Evolutionary conservation across 2,888 invertebrate species (phyloP).

Genomic region (Ramazzottius varieornatus): DNA sequence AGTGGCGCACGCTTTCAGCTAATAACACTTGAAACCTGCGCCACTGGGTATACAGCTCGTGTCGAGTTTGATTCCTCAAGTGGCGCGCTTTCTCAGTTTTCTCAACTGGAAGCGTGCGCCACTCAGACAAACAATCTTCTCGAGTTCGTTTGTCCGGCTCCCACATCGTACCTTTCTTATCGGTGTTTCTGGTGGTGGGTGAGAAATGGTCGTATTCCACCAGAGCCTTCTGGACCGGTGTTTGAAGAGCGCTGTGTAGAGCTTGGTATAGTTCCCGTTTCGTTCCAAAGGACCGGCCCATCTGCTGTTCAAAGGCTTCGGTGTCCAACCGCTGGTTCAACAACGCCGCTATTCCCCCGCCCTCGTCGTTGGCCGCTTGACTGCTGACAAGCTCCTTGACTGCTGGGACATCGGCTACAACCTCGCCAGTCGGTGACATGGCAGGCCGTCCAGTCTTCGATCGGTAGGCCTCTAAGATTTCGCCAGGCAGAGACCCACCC

Average conservation of each 20-base stretch:
- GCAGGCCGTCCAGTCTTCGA: neutral
- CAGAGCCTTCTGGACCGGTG: neutral
- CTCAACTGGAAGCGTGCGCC: too few relatives aligned
- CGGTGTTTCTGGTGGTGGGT: neutral
- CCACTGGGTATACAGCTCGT: too few relatives aligned
- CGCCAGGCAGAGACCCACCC: neutral
- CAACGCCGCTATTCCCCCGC: neutral
- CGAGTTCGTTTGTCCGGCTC: neutral
- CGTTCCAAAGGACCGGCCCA: neutral
- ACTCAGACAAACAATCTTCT: too few relatives aligned
- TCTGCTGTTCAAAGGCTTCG: neutral
- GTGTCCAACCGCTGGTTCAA: neutral
- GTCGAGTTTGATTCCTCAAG: too few relatives aligned
- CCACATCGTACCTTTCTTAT: neutral
- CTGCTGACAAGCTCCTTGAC: neutral
- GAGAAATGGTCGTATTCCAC: too few relatives aligned
- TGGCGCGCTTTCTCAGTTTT: too few relatives aligned
- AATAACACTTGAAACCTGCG: too few relatives aligned
- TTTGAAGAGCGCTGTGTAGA: neutral
- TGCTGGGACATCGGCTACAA: neutral
- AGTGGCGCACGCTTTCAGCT: too few relatives aligned
- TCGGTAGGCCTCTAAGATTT: neutral
- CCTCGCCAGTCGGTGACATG: neutral
- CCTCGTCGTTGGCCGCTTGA: neutral
- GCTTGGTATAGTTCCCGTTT: neutral